Conservation (phyloP, 2,797 vertebrate species). For the Allobates femoralis region DNA sequence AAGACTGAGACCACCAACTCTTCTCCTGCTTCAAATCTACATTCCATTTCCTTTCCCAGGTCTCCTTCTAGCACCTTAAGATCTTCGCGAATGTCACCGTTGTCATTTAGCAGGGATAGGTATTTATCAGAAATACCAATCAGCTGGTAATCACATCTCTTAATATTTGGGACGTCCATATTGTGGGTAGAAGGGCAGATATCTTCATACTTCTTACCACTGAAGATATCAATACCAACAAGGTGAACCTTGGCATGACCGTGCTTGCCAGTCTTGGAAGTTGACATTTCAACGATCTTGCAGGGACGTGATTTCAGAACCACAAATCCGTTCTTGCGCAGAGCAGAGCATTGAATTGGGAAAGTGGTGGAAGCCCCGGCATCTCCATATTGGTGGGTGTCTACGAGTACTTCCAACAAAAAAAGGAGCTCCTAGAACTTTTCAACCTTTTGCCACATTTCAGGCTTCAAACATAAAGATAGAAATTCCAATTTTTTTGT, state of each 20-base stretch:
- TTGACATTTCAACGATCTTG: constrained; percentile 96
- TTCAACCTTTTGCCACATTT: too few relatives aligned
- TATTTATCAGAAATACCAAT: constrained; percentile 89
- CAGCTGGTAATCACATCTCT: constrained; percentile 96
- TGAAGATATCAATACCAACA: too few relatives aligned
- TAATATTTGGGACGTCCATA: constrained; percentile 98
- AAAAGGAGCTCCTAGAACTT: too few relatives aligned
- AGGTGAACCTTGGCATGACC: too few relatives aligned
- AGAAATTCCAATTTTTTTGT: too few relatives aligned
- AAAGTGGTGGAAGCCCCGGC: constrained; percentile 88
- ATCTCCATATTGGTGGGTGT: constrained; percentile 84
- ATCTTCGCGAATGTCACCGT: constrained; percentile 93
- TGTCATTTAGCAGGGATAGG: constrained; percentile 93
- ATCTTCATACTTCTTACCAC: too few relatives aligned
- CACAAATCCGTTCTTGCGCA: constrained; percentile 94
- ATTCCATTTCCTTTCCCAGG: constrained; percentile 92
- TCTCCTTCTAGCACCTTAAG: constrained; percentile 93
- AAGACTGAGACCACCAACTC: constrained; percentile 96
- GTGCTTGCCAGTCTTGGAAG: constrained; percentile 97
- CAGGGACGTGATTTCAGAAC: constrained; percentile 91
- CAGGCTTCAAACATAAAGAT: too few relatives aligned
- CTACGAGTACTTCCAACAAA: constrained; percentile 58
- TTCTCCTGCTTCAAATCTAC: constrained; percentile 89
- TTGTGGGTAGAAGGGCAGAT: constrained; percentile 99
- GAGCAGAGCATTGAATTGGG: constrained; percentile 91